Base-by-base conservation (phyloP, 2,797 vertebrate genomes). In the Liparis tanakae region DNA sequence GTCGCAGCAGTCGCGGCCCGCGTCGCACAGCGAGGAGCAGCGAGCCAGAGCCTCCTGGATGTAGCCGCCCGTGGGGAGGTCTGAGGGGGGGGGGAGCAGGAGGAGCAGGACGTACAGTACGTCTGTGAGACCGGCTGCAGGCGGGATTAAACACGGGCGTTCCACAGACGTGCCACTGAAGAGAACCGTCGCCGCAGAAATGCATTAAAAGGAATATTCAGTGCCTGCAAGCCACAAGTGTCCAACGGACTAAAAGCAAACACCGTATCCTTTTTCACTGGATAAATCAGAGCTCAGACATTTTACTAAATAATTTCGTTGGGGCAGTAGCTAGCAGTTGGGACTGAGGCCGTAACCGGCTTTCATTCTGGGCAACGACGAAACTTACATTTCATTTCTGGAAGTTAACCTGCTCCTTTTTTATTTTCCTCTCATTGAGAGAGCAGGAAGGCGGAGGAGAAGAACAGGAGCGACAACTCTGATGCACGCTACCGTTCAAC, bases 51-150 rank as follows among this genome's bases (percentile, higher is more conserved):
- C 96, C 80, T 99, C 98, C 92, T 98, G 97, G 91, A 99, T 96
- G 89, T 98, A 99, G 90, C 94, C 96, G 72, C 97, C 98, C 68
- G 97, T 96, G 0, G 97, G 97, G 57, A 99, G 93, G 91, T 99
- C 98, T 98, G 85, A 70, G 53, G 62, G 43, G 20, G 33, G 65
- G 22, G 51, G 33, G 78, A 43, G 25, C 61, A 74, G 7, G 0
- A 1, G 15, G n/a, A 18, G 51, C 30, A 51, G 36, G 70, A 6
- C 57, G 30, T 50, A 9, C 10, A 41, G 57, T 9, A 61, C 46
- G 41, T 33, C 51, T 46, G 43, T 56, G 17, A 41, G 44, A n/a
- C 58, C 50, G 39, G 34, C 22, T 39, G n/a, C 41, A 74, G 36
- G 41, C 46, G 55, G 36, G 69, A 43, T 48, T 58, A 34, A 59